Conservation (phyloP, 2,797 vertebrate genomes). For the Pseudochromis fuscus region DNA sequence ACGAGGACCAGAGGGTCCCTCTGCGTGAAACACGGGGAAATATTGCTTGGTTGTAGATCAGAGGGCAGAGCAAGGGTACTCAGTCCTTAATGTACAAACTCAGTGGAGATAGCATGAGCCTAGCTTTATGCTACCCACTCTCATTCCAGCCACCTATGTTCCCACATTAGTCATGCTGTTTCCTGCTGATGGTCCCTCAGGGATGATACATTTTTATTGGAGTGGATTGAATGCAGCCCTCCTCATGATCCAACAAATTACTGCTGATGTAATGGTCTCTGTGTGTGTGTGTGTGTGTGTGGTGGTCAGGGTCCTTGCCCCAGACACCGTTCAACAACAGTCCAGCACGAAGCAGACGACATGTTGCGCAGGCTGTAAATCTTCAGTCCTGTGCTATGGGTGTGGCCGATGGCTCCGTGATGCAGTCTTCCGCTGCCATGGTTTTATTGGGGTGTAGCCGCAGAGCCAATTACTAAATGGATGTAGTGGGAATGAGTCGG, state of each 20-base stretch:
- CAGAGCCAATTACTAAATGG: conserved; percentile 83
- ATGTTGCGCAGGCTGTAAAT: conserved; percentile 70
- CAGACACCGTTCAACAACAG: conserved; percentile 19
- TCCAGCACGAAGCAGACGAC: conserved; percentile 32
- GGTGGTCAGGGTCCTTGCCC: conserved; percentile 11
- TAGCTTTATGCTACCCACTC: conserved; percentile 30
- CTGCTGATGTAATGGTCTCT: conserved; percentile 61
- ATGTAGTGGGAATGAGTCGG: conserved; percentile 43
- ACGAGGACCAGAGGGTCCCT: conserved; percentile 36
- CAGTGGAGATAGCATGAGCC: neutral
- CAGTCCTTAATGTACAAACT: conserved; percentile 14
- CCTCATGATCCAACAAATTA: conserved; percentile 74
- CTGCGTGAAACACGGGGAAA: conserved; percentile 19
- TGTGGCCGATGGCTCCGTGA: conserved; percentile 54
- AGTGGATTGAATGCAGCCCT: conserved; percentile 54
- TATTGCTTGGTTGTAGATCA: conserved; percentile 15
- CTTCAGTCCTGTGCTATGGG: conserved; percentile 53
- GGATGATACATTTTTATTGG: conserved; percentile 71
- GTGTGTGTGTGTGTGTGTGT: conserved; percentile 10
- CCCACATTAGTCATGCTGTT: conserved; percentile 73
- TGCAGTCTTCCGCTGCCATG: conserved; percentile 36
- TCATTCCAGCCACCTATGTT: conserved; percentile 33
- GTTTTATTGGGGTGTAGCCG: conserved; percentile 59
- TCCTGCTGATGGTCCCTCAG: conserved; percentile 63
- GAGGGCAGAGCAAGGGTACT: conserved; percentile 51